Evolutionary conservation across 2,113 vertebrate genomes (phyloP).

Genomic region (Irena cyanogastra): DNA sequence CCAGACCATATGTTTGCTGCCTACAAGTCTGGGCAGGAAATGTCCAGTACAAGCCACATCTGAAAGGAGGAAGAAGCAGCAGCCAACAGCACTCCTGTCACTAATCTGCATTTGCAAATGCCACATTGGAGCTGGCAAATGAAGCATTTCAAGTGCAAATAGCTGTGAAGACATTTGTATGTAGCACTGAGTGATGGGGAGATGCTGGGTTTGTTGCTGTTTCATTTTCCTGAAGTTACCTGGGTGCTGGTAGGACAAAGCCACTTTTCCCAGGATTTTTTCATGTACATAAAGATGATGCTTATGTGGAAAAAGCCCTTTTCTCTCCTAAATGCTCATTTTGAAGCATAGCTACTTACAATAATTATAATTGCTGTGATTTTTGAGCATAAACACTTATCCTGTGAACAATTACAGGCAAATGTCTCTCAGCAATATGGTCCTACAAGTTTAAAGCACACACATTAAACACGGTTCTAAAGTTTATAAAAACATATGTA

Average conservation of each 20-base stretch:
- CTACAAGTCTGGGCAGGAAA: slow-evolving; percentile 48
- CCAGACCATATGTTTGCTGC: slow-evolving; percentile 45
- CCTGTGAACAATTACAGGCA: not conserved
- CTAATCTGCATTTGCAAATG: slow-evolving; percentile 57
- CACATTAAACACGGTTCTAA: not conserved
- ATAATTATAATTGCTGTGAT: not conserved
- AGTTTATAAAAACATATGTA: slow-evolving; percentile 23
- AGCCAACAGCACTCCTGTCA: slow-evolving; percentile 1
- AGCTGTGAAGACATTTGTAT: slow-evolving; percentile 22
- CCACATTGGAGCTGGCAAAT: slow-evolving; percentile 35
- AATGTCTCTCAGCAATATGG: not conserved
- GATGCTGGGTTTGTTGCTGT: not conserved
- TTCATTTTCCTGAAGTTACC: not conserved
- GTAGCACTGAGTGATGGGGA: not conserved
- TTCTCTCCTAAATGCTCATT: not conserved
- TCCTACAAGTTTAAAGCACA: slow-evolving; percentile 3
- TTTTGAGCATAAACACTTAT: not conserved
- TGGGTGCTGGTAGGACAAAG: not conserved
- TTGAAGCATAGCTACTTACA: not conserved
- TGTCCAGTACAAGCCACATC: slow-evolving; percentile 37
- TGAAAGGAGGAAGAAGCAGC: slow-evolving; percentile 18
- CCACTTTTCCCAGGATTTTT: not conserved
- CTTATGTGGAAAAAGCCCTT: not conserved
- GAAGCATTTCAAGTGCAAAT: slow-evolving; percentile 38
- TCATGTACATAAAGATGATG: not conserved